Percentiles rank a stretch among this genome's conserved stretches.
Conservation (phyloP, 2,113 vertebrate genomes). For the Ceyx margarethae region DNA sequence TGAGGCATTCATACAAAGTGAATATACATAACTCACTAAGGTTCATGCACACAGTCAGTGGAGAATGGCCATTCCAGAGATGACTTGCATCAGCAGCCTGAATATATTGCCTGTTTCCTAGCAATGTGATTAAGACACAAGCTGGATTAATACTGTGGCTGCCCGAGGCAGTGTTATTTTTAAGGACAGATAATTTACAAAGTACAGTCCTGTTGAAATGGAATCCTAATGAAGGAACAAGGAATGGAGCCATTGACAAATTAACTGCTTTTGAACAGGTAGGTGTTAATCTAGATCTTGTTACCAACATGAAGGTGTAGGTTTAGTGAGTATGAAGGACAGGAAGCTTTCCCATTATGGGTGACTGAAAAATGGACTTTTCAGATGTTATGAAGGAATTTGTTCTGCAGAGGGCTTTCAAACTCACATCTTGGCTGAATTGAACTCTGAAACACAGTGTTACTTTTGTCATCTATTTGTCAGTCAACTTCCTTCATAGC, state of each 20-base stretch:
- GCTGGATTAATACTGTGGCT: not conserved
- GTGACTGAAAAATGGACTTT: not conserved
- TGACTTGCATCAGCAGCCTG: not conserved
- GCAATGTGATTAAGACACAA: not conserved
- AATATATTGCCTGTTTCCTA: not conserved
- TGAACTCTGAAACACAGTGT: not conserved
- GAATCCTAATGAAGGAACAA: not conserved
- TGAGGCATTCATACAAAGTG: not conserved
- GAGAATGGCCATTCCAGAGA: not conserved
- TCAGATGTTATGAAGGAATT: not conserved
- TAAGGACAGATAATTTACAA: not conserved
- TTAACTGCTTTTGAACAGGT: not conserved
- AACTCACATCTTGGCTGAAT: fast-evolving
- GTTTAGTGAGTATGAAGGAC: not conserved
- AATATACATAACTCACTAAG: not conserved
- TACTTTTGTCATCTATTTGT: not conserved
- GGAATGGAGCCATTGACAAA: not conserved
- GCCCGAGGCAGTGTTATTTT: not conserved
- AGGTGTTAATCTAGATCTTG: not conserved
- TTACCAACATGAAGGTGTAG: not conserved
- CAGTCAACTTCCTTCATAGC: not conserved
- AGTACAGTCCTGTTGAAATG: not conserved
- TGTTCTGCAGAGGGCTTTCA: not conserved
- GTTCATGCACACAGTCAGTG: not conserved
- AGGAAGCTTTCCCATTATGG: not conserved